Percentiles rank a stretch among this genome's conserved stretches.
phyloP scores from a whole-genome alignment of 2,113 vertebrate genomes.

The Dasyornis broadbenti region DNA sequence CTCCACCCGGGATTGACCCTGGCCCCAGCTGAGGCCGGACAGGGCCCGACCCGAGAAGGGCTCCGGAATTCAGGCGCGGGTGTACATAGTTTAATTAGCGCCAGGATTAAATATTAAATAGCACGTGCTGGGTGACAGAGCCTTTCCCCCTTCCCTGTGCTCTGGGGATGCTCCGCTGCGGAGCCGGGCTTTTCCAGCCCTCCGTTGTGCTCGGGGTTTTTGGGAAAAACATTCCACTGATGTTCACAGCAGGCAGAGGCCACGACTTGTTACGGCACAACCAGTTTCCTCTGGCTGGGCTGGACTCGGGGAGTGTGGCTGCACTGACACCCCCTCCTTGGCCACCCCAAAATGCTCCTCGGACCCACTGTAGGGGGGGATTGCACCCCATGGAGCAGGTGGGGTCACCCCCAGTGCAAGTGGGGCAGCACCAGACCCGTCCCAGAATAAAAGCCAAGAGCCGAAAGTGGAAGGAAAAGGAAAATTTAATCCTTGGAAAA shows the following conservation, averaged over 20 bases:
- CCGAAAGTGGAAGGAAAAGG: not conserved
- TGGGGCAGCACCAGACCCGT: fast-evolving
- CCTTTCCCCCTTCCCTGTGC: not conserved
- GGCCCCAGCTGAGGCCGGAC: not conserved
- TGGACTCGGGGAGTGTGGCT: not conserved
- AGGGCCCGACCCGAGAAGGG: not conserved
- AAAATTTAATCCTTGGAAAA: not conserved
- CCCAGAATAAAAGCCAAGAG: not conserved
- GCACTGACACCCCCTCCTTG: not conserved
- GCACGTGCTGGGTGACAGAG: not conserved
- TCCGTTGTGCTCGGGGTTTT: fast-evolving
- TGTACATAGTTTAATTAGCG: constrained; percentile 31
- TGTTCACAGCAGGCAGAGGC: not conserved
- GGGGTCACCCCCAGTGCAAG: not conserved
- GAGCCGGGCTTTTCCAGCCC: not conserved
- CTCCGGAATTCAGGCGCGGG: not conserved
- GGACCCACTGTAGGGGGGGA: not conserved
- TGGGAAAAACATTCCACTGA: not conserved
- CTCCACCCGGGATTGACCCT: not conserved
- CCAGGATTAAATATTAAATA: not conserved
- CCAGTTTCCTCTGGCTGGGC: not conserved
- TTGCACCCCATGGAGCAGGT: fast-evolving
- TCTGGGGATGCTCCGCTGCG: not conserved
- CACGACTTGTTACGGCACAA: not conserved
- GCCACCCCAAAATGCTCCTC: not conserved